Evolutionary conservation across 2,797 vertebrate species (phyloP), one percentile per base, ranked within the genome.

Genomic region (Graptemys geographica): DNA sequence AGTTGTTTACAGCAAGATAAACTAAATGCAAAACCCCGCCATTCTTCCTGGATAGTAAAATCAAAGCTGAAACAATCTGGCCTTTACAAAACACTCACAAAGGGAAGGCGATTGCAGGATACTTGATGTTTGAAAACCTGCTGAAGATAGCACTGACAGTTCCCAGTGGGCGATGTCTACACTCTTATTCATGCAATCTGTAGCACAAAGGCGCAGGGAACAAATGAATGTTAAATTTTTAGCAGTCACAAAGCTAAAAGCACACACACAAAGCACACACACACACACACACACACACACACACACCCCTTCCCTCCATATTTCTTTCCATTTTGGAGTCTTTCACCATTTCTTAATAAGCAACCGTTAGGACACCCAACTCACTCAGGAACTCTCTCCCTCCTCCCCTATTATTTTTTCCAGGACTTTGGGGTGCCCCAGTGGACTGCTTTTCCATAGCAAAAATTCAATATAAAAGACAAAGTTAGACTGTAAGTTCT

Each of bases 61-160:
- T 52, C 52, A 90, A 94, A 33, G 83, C 79, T 83, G 33, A 28
- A 8, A 91, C 95, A 90, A 90, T 16, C 23, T 80, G 84, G 41
- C 4, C 52, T 23, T 81, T 41, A 21, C 25, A 51, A 57, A 57
- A 80, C 51, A 4, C 2, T 15, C 2, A 15, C 8, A 25, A 47
- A 92, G 57, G 57, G 27, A 59, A 59, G 27, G 88, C 2, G 8
- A 8, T 47, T n/a, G 1, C 2, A 3, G n/a, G n/a, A 69, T 10
- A 25, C 5, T 9, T 19, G 15, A 15, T 49, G 1, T 53, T 27
- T 69, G 87, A 81, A 69, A 92, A 82, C 4, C 76, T 86, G 13
- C 59, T 76, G 82, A 55, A 80, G 47, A 28, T 27, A 31, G 9
- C 31, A 53, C 31, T 21, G n/a, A 11, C n/a, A 18, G 0, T 3